These are phyloP conservation scores for Procambarus virginalis DNA, from an alignment of 1,140 invertebrate species.

Conservation along the genomic window DNA sequence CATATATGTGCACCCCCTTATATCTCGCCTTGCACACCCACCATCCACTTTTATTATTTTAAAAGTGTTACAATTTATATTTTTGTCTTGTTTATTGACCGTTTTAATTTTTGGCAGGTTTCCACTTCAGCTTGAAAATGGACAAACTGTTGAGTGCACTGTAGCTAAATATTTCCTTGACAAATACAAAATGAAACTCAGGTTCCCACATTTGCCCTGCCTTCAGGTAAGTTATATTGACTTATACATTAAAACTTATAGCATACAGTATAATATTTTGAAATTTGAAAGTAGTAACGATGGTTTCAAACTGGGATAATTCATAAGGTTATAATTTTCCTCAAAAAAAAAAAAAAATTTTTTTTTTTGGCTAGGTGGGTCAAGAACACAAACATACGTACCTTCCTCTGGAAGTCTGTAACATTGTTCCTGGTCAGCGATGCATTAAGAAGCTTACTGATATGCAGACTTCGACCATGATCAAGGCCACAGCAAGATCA, in stretches of 20 bases:
- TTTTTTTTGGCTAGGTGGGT: slow-evolving; percentile 79
- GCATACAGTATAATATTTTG: no score
- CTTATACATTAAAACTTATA: neutral
- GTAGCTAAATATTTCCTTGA: slow-evolving; percentile 99
- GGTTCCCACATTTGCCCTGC: slow-evolving; percentile 98
- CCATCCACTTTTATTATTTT: no score
- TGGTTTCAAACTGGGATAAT: no score
- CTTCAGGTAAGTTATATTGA: slow-evolving; percentile 82
- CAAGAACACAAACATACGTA: slow-evolving; percentile 99
- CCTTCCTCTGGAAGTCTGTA: slow-evolving; percentile 97
- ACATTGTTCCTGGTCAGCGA: slow-evolving; percentile 98
- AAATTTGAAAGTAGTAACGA: no score
- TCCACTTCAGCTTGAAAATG: slow-evolving; percentile 98
- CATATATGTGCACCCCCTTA: no score
- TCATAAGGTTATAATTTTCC: no score
- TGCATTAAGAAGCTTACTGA: slow-evolving; percentile 99
- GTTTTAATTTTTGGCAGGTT: slow-evolving; percentile 82
- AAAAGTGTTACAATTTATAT: no score
- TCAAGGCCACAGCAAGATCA: slow-evolving; percentile 98
- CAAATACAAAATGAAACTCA: slow-evolving; percentile 99
- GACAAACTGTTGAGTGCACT: slow-evolving; percentile 99
- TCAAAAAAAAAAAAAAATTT: no score
- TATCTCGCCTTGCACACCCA: no score
- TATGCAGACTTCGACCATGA: slow-evolving; percentile 99
- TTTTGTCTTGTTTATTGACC: no score